Conservation (phyloP, 2,797 vertebrate species). For the Microhierax caerulescens region DNA sequence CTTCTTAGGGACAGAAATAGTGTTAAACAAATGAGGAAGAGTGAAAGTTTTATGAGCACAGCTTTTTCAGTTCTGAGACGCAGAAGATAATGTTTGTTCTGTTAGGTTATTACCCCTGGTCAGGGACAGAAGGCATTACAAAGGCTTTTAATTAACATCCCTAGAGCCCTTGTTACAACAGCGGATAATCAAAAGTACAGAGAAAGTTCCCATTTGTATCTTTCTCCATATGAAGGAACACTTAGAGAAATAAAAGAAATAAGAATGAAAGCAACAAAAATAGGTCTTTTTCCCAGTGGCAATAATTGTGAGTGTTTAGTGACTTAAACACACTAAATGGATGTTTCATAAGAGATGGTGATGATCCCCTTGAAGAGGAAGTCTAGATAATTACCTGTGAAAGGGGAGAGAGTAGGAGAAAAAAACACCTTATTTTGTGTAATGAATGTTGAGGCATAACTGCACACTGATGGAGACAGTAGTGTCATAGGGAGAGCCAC, state of each 20-base stretch:
- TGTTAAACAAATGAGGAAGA: background rate
- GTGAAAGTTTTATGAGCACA: background rate
- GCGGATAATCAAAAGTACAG: background rate
- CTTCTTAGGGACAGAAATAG: background rate
- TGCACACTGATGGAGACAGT: background rate
- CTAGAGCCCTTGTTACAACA: background rate
- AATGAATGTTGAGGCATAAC: background rate
- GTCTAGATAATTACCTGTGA: background rate
- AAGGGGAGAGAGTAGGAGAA: background rate
- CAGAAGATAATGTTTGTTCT: background rate
- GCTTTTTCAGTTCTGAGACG: background rate
- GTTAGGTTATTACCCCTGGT: background rate
- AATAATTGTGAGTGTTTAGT: background rate
- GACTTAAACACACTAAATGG: background rate
- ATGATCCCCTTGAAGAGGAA: background rate
- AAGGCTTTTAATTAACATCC: background rate
- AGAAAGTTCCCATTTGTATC: background rate
- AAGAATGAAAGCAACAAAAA: background rate
- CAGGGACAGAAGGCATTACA: background rate
- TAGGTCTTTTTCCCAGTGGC: background rate
- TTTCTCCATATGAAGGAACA: background rate
- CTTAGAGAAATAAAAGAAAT: background rate
- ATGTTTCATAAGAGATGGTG: background rate
- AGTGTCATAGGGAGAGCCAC: background rate
- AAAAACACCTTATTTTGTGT: background rate